A percentile compares a stretch with the other conserved stretches of the same genome.
Conservation (phyloP, 2,797 vertebrate species). For the Rhinogobio ventralis region DNA sequence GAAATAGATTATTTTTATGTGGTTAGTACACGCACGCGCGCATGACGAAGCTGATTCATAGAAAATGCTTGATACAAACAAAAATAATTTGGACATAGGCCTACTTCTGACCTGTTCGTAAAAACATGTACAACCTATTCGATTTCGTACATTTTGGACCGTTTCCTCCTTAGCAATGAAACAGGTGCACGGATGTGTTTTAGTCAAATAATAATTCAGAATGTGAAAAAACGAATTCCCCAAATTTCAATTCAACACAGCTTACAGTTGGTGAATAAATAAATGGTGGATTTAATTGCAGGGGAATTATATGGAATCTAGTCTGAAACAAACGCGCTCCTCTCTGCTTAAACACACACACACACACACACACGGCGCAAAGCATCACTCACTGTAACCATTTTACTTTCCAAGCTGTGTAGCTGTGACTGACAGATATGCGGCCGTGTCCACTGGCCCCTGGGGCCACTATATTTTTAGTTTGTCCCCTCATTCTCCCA, state of each 20-base stretch:
- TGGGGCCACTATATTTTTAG: slow-evolving; percentile 29
- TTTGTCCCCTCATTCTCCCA: slow-evolving; percentile 11
- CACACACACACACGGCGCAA: slow-evolving; percentile 12
- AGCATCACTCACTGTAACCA: slow-evolving; percentile 28
- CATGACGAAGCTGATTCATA: not conserved
- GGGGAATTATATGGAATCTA: not conserved
- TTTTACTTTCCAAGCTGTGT: slow-evolving; percentile 23
- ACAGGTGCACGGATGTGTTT: not conserved
- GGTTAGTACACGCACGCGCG: not conserved
- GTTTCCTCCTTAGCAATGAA: not conserved
- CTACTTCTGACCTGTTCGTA: not conserved
- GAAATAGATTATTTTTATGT: not conserved
- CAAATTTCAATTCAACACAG: not conserved
- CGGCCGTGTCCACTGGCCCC: slow-evolving; percentile 29
- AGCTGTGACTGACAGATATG: slow-evolving; percentile 37
- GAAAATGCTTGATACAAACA: not conserved
- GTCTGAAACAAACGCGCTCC: not conserved
- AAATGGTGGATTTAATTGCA: not conserved
- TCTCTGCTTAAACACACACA: not conserved
- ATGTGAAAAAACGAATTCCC: not conserved
- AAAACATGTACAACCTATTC: not conserved
- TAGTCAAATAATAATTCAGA: not conserved
- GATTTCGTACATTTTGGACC: not conserved
- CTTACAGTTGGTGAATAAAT: not conserved
- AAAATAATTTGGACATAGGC: not conserved